Base-by-base conservation (phyloP, 2,888 invertebrate genomes). In the Microctonus brassicae region DNA sequence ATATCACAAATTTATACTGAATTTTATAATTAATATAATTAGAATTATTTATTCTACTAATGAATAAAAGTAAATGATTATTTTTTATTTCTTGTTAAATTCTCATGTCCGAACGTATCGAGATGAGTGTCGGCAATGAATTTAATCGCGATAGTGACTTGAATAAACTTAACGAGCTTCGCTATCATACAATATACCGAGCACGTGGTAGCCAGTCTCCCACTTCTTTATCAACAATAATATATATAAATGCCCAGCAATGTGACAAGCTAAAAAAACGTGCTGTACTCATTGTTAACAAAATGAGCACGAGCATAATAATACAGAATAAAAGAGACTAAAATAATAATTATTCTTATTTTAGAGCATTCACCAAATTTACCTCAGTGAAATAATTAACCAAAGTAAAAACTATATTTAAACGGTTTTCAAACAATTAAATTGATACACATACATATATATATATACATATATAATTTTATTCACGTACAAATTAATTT, bases 51-150 rank as follows among this genome's bases (percentile, higher is more conserved):
- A 2, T 4, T 47, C 1, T n/a, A 2, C 17, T 6, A 4, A 33
- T 17, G 34, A 17, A 20, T 0, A 58, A 33, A 24, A 9, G 20
- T 10, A 34, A 34, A 9, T n/a, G n/a, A 34, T 4, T 17, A 33
- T 42, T 42, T 42, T 29, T 29, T 29, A 29, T 29, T 29, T 29
- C 7, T 29, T 7, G 4, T 5, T 9, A 5, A 7, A 60, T 33
- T 42, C 20, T 36, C 20, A 64, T 64, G 69, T 70, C 74, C 66
- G 22, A 52, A 55, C 69, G 69, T 10, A 62, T 70, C 69, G 69
- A 63, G 68, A 66, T 74, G 66, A 55, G 65, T 60, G 47, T 69
- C 65, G 47, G 71, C 52, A 76, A 66, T 76, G 74, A 74, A 58
- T 13, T 13, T 17, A 20, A 47, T 47, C 17, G 17, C n/a, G 47